phyloP scores from a whole-genome alignment of 2,113 vertebrate species.

The Cavia aperea region DNA sequence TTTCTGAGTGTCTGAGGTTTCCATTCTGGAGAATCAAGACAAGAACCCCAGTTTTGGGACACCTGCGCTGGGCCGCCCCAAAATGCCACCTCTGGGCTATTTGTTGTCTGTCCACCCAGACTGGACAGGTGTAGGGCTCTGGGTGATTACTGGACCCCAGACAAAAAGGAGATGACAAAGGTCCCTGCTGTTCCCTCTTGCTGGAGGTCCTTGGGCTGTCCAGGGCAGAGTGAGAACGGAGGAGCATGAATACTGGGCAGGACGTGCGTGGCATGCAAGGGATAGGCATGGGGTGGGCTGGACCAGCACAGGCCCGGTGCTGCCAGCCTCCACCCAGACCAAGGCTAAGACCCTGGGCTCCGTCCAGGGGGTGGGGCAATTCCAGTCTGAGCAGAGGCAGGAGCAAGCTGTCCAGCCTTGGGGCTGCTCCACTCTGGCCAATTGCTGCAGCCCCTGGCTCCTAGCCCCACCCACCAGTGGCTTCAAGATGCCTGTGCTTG shows the following conservation, averaged over 20 bases:
- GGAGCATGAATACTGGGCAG: neutral
- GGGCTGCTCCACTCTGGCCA: neutral
- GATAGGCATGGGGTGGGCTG: neutral
- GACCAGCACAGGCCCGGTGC: too few relatives aligned
- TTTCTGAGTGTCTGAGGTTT: neutral
- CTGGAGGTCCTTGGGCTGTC: neutral
- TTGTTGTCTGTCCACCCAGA: neutral
- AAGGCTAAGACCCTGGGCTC: neutral
- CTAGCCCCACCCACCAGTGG: neutral
- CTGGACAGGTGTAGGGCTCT: neutral
- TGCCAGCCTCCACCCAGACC: neutral
- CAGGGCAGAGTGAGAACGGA: neutral
- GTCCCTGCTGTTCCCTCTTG: neutral
- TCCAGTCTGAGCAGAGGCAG: neutral
- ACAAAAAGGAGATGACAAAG: neutral
- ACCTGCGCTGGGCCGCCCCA: fast-evolving
- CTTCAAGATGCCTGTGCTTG: neutral
- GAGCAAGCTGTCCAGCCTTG: too few relatives aligned
- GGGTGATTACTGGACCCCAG: neutral
- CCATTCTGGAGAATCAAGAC: neutral
- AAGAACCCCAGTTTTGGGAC: neutral
- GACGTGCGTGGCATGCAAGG: fast-evolving
- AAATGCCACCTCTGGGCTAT: neutral
- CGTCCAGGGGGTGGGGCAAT: neutral
- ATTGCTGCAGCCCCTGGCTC: neutral